Evolutionary conservation across 2,797 vertebrate species (phyloP).

Genomic region (Ceryle rudis): DNA sequence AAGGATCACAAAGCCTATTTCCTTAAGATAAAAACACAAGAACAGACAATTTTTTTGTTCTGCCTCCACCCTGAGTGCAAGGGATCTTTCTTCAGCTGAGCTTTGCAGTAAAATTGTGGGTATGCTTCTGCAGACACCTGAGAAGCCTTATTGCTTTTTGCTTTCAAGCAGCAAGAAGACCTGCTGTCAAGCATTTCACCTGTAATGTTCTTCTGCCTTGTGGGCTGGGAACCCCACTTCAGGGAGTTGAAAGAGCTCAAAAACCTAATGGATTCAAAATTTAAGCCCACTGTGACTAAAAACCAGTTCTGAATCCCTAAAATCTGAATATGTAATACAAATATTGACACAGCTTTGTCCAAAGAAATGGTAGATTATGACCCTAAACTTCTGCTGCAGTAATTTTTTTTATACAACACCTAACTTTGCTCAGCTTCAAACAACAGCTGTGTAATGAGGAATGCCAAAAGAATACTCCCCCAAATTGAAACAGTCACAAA

Average conservation of each 20-base stretch:
- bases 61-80: not conserved
- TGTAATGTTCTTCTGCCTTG: not conserved
- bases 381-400: not conserved
- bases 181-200: not conserved
- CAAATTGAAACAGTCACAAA: not conserved
- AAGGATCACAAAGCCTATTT: constrained; percentile 4
- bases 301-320: not conserved
- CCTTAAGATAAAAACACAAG: not conserved
- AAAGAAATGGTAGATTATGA: not conserved
- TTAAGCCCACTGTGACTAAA: not conserved
- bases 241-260: not conserved
- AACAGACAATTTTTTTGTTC: not conserved
- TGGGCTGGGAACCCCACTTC: not conserved
- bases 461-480: not conserved
- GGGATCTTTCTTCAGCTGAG: not conserved
- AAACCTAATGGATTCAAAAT: not conserved
- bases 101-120: not conserved
- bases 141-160: not conserved
- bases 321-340: not conserved
- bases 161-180: not conserved
- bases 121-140: not conserved
- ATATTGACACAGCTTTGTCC: not conserved
- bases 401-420: not conserved
- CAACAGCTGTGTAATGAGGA: not conserved
- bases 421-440: not conserved